phyloP scores from a whole-genome alignment of 2,888 invertebrate genomes.

The Adineta ricciae region DNA sequence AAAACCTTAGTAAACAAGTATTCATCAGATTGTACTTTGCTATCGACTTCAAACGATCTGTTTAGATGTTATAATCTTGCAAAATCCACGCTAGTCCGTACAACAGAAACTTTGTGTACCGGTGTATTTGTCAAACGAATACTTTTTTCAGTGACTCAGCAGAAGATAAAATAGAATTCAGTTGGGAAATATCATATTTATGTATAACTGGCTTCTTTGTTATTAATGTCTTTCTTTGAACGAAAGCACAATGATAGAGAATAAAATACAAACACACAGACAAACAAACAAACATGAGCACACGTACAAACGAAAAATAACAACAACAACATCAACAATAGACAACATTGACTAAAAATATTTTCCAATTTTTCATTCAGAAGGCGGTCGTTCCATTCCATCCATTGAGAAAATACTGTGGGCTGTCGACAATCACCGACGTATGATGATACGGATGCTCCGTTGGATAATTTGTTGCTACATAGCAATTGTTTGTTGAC shows the following conservation, averaged over 20 bases:
- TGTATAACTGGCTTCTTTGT: no score
- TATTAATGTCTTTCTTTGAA: neutral
- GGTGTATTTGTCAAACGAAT: no score
- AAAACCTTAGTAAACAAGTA: no score
- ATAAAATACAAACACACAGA: neutral
- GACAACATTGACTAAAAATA: constrained; percentile 7
- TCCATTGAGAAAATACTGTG: constrained; percentile 19
- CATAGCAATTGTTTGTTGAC: neutral
- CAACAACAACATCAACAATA: neutral
- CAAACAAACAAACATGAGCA: constrained; percentile 4
- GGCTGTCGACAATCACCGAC: constrained; percentile 19
- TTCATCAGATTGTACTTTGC: no score
- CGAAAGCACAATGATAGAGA: neutral
- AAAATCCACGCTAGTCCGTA: no score
- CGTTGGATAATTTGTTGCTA: neutral
- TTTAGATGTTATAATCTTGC: no score
- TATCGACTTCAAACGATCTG: no score
- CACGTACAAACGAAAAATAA: neutral
- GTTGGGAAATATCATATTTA: no score
- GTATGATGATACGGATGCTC: neutral
- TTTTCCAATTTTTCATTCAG: neutral
- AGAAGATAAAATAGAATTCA: no score
- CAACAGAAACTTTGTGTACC: no score
- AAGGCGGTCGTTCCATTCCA: constrained; percentile 10
- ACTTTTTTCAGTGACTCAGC: no score